Conservation (phyloP, 2,113 vertebrate species). For the Scartelaos histophorus region DNA sequence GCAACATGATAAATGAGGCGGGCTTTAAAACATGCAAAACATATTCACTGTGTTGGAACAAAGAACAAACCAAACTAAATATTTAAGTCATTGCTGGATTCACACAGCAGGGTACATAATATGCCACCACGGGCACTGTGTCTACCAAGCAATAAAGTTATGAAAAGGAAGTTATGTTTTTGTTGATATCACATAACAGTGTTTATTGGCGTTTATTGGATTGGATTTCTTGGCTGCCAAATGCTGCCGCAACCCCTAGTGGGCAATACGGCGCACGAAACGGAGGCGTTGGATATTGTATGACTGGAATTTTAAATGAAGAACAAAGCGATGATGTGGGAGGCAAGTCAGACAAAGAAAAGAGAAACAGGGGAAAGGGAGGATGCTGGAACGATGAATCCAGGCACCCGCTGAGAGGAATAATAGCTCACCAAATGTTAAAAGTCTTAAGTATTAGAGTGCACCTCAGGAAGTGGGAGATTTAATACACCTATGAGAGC, state of each 20-base stretch:
- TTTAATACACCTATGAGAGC: slow-evolving; percentile 55
- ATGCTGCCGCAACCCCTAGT: slow-evolving; percentile 58
- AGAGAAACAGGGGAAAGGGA: slow-evolving; percentile 11
- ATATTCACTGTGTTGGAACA: not conserved
- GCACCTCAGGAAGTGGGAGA: slow-evolving; percentile 40
- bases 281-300: slow-evolving; percentile 61
- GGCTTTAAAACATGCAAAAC: slow-evolving; percentile 2
- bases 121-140: slow-evolving; percentile 2
- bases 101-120: slow-evolving; percentile 37
- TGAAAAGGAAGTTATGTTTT: slow-evolving; percentile 55
- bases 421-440: slow-evolving; percentile 61
- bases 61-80: slow-evolving; percentile 1
- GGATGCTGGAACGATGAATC: slow-evolving; percentile 40
- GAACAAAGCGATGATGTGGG: slow-evolving; percentile 52
- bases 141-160: slow-evolving; percentile 55
- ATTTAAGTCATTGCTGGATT: slow-evolving; percentile 16
- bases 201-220: slow-evolving; percentile 50
- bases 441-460: slow-evolving; percentile 43
- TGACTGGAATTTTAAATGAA: slow-evolving; percentile 70
- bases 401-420: slow-evolving; percentile 56
- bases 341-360: slow-evolving; percentile 44
- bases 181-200: slow-evolving; percentile 61
- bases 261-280: slow-evolving; percentile 60
- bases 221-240: slow-evolving; percentile 55
- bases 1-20: not conserved